Evolutionary conservation across 2,888 invertebrate species (phyloP).

Genomic region (Tipula vernalis): DNA sequence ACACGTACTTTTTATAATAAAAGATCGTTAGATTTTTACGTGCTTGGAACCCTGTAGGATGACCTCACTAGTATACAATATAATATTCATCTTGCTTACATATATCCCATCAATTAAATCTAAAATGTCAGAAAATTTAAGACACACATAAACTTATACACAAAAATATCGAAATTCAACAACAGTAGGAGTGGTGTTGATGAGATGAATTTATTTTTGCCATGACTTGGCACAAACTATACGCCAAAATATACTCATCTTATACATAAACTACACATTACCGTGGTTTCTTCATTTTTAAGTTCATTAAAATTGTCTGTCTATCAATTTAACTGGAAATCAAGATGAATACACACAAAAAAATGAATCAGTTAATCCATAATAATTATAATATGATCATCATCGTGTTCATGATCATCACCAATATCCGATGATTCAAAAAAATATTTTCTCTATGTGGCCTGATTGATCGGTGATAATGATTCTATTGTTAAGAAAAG

Average conservation of each 20-base stretch:
- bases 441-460: neutral
- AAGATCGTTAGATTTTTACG: neutral
- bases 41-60: neutral
- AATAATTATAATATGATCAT: neutral
- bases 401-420: neutral
- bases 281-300: neutral
- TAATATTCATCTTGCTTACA: neutral
- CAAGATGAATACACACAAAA: neutral
- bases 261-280: neutral
- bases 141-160: neutral
- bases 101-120: neutral
- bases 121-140: neutral
- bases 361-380: neutral
- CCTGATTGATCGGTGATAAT: neutral
- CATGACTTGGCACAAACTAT: neutral
- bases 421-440: neutral
- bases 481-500: neutral
- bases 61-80: neutral
- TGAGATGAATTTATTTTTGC: neutral
- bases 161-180: neutral
- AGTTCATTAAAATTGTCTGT: constrained; percentile 4
- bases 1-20: neutral
- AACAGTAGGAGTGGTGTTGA: constrained; percentile 4
- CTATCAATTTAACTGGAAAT: neutral
- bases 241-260: neutral